These are phyloP conservation scores for Troides aeacus DNA, from an alignment of 2,888 invertebrate genomes.

Conservation along the genomic window DNA sequence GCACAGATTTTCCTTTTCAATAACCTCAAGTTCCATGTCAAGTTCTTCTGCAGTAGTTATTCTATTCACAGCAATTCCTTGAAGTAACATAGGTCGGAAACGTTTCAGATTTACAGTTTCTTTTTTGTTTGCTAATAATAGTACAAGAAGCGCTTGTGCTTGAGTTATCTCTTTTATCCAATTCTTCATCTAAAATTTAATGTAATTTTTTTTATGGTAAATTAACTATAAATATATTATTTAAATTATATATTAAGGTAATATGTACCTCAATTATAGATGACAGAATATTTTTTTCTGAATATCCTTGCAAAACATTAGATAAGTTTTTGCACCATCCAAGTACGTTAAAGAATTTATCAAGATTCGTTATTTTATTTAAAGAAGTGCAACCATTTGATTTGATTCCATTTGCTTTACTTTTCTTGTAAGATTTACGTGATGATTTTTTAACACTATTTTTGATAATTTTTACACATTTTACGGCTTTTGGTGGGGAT, in stretches of 20 bases:
- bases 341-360: slow-evolving; percentile 63
- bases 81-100: slow-evolving; percentile 57
- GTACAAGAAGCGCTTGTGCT: slow-evolving; percentile 59
- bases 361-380: slow-evolving; percentile 54
- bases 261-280: slow-evolving; percentile 53
- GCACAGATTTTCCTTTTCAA: slow-evolving; percentile 62
- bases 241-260: background rate
- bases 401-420: slow-evolving; percentile 51
- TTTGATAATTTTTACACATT: slow-evolving; percentile 2
- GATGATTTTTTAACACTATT: slow-evolving; percentile 40
- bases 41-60: slow-evolving; percentile 63
- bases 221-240: background rate
- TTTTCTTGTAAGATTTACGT: slow-evolving; percentile 55
- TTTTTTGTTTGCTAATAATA: slow-evolving; percentile 64
- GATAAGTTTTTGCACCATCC: slow-evolving; percentile 52
- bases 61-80: slow-evolving; percentile 69
- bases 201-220: background rate
- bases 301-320: slow-evolving; percentile 51
- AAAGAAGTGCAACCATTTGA: slow-evolving; percentile 46
- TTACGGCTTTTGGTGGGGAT: background rate
- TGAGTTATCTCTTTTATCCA: slow-evolving; percentile 63
- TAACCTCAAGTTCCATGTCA: slow-evolving; percentile 72
- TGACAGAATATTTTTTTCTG: slow-evolving; percentile 52
- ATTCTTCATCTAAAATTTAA: slow-evolving; percentile 55
- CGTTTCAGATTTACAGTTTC: slow-evolving; percentile 59